A percentile compares a stretch with the other conserved stretches of the same genome.
These are phyloP conservation scores for Ara ararauna DNA, from an alignment of 2,797 vertebrate species.

Conservation along the genomic window DNA sequence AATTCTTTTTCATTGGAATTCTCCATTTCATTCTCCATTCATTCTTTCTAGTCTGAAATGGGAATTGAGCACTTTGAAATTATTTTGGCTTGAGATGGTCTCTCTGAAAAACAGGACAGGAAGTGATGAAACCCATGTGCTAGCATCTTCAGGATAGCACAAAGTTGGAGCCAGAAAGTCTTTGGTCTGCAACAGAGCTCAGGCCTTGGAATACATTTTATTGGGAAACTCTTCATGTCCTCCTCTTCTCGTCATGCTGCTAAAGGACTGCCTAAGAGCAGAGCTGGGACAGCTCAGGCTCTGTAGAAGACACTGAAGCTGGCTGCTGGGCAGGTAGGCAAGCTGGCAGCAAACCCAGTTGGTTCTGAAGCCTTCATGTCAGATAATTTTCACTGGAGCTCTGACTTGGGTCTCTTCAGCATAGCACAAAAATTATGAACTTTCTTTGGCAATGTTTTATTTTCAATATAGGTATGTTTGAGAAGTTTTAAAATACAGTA, in stretches of 20 bases:
- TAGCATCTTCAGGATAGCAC: neutral
- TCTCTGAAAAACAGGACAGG: neutral
- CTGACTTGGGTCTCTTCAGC: neutral
- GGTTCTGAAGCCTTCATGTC: rapidly evolving
- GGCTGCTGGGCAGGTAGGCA: neutral
- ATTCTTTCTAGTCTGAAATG: neutral
- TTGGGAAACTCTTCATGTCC: neutral
- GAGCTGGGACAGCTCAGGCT: rapidly evolving
- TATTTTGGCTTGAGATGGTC: neutral
- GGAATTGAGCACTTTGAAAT: neutral
- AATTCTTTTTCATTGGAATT: neutral
- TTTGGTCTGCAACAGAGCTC: neutral
- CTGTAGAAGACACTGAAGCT: neutral
- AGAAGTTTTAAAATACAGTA: neutral
- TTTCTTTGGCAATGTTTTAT: neutral
- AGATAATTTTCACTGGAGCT: neutral
- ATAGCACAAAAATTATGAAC: neutral
- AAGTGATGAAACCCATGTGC: no score
- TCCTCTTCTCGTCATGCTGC: rapidly evolving
- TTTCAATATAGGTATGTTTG: neutral
- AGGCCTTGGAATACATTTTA: neutral
- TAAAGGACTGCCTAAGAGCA: neutral
- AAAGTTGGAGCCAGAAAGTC: neutral
- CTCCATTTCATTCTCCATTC: neutral
- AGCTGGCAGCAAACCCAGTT: neutral